A percentile compares a stretch with the other conserved stretches of the same genome.
Evolutionary conservation across 2,113 vertebrate species (phyloP).

Genomic region (Pteronura brasiliensis): DNA sequence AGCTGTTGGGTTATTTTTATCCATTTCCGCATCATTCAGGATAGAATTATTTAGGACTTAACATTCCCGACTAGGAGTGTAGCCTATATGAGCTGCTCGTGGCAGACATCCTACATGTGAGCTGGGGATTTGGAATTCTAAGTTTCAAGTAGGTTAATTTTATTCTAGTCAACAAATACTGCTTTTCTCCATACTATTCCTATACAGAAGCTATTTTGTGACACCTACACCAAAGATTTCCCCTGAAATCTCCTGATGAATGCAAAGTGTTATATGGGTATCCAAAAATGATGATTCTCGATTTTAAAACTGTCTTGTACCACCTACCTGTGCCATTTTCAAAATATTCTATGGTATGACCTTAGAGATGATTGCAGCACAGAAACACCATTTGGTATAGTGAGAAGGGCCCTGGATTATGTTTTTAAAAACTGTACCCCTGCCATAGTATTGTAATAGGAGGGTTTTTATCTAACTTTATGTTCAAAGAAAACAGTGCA

Average conservation of each 20-base stretch:
- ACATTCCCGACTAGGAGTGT: background rate
- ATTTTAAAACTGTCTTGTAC: background rate
- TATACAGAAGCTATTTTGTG: background rate
- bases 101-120: background rate
- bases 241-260: background rate
- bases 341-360: background rate
- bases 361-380: background rate
- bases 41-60: constrained; percentile 18
- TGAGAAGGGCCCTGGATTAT: background rate
- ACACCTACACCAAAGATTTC: background rate
- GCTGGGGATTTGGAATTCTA: background rate
- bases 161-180: background rate
- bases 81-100: background rate
- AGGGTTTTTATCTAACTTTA: background rate
- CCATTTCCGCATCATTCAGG: background rate
- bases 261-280: background rate
- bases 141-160: background rate
- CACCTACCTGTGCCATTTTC: background rate
- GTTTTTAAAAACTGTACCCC: background rate
- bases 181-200: background rate
- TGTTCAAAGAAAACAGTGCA: background rate
- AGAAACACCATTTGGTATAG: background rate
- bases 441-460: background rate
- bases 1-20: constrained; percentile 3
- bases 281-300: background rate